phyloP scores from a whole-genome alignment of 2,113 vertebrate species.

The Isurus oxyrinchus region DNA sequence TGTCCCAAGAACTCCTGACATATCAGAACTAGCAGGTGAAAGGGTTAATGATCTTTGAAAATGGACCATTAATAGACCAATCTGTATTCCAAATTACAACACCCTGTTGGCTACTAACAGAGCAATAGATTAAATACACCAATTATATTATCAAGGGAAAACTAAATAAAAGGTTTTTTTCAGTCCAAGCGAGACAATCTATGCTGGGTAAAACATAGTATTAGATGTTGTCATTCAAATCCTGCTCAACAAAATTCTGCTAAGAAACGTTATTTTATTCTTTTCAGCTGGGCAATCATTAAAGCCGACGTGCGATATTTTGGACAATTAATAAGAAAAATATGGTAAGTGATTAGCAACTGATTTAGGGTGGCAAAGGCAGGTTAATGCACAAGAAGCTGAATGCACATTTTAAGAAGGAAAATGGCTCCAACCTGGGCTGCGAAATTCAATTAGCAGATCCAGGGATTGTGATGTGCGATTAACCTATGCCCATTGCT shows the following conservation, averaged over 20 bases:
- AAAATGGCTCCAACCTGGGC: neutral
- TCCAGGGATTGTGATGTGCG: neutral
- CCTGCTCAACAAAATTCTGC: neutral
- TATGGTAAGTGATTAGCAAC: neutral
- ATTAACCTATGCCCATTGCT: no score
- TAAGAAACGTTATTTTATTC: neutral
- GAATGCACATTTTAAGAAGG: neutral
- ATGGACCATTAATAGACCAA: neutral
- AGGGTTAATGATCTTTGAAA: neutral
- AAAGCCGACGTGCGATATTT: neutral
- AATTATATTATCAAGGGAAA: neutral
- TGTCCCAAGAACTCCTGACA: neutral
- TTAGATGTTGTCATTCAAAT: neutral
- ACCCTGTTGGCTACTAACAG: neutral
- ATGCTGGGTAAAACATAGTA: neutral
- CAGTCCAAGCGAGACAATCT: neutral
- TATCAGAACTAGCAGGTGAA: neutral
- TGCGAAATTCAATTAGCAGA: neutral
- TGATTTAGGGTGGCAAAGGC: neutral
- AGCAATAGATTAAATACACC: neutral
- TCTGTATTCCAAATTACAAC: constrained; percentile 7
- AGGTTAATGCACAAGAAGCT: neutral
- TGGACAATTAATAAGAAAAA: neutral
- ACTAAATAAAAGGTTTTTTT: neutral
- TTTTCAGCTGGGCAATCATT: neutral